Evolutionary conservation across 2,113 vertebrate species (phyloP).

Genomic region (Manacus vitellinus): DNA sequence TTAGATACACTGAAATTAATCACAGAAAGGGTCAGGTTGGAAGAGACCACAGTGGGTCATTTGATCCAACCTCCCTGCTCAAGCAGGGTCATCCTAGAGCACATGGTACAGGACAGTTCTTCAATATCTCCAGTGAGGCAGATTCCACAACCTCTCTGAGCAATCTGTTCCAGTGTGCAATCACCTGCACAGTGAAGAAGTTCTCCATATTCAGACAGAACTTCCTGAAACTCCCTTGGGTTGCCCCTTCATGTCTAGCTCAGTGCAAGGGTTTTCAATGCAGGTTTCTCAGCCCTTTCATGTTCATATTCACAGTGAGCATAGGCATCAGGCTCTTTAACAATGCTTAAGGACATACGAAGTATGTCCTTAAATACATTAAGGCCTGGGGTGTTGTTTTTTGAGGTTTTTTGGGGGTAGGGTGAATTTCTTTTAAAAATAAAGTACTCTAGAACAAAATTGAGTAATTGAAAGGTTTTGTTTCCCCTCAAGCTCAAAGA

Average conservation of each 20-base stretch:
- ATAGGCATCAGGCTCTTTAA: background rate
- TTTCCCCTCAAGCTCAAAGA: background rate
- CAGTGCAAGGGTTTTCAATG: background rate
- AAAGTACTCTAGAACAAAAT: background rate
- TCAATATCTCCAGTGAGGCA: background rate
- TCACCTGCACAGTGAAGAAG: background rate
- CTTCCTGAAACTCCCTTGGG: background rate
- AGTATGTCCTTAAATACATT: background rate
- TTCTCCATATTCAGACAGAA: background rate
- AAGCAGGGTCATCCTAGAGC: background rate
- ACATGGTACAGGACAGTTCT: background rate
- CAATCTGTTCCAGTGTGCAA: background rate
- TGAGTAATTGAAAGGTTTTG: background rate
- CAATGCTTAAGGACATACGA: background rate
- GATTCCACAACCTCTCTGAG: background rate
- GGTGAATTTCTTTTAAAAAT: background rate
- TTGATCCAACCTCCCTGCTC: background rate
- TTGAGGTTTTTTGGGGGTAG: background rate
- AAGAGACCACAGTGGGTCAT: background rate
- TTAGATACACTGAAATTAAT: background rate
- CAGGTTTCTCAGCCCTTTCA: background rate
- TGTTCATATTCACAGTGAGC: background rate
- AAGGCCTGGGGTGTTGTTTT: too few relatives aligned
- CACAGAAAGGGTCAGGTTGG: background rate
- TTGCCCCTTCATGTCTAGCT: background rate